Percentiles rank a stretch among this genome's conserved stretches.
Evolutionary conservation across 2,797 vertebrate species (phyloP).

Genomic region (Trichosurus vulpecula): DNA sequence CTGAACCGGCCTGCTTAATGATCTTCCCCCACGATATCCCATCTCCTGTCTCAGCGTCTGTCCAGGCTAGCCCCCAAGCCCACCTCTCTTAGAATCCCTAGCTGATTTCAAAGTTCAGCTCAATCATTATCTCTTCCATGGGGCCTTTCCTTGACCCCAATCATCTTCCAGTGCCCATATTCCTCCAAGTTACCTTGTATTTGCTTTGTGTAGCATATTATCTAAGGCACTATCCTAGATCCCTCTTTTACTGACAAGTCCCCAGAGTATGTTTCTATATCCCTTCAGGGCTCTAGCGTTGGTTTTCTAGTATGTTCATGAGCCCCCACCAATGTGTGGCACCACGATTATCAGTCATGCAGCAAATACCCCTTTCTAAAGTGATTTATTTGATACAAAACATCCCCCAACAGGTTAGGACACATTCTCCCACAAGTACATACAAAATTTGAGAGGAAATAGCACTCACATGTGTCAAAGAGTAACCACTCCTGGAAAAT

Average conservation of each 20-base stretch:
- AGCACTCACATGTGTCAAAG: neutral
- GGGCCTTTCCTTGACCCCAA: neutral
- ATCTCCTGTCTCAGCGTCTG: neutral
- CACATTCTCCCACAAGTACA: neutral
- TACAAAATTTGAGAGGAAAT: neutral
- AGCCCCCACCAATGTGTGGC: neutral
- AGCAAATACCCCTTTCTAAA: neutral
- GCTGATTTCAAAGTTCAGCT: neutral
- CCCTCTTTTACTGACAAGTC: neutral
- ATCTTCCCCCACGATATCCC: neutral
- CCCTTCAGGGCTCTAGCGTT: neutral
- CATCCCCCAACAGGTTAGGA: neutral
- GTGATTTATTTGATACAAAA: neutral
- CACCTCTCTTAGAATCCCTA: neutral
- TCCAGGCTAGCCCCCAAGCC: neutral
- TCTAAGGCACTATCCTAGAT: neutral
- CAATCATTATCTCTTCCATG: neutral
- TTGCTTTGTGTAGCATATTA: neutral
- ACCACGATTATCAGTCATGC: neutral
- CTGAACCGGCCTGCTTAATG: neutral
- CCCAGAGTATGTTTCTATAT: neutral
- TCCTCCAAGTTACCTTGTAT: neutral
- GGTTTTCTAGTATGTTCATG: neutral
- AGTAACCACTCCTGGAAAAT: neutral
- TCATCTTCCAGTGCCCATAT: neutral